These are phyloP conservation scores for Sebastolobus alascanus DNA, from an alignment of 2,797 vertebrate species.

Conservation along the genomic window DNA sequence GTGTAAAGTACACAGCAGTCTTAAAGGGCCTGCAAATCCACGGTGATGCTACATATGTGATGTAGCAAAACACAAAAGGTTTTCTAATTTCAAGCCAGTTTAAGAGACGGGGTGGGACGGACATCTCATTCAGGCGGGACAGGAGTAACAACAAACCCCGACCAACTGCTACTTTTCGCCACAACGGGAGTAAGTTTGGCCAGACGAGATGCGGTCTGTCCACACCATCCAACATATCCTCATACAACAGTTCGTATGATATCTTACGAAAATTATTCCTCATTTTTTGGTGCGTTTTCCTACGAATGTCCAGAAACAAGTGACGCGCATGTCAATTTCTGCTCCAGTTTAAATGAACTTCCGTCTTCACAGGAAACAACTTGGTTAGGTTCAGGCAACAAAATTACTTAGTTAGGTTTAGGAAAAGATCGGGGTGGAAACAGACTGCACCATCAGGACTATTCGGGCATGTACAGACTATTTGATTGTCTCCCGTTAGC, in stretches of 20 bases:
- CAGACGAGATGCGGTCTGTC: background rate
- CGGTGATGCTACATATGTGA: background rate
- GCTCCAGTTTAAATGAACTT: too few species aligned
- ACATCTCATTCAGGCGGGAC: background rate
- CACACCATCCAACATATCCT: background rate
- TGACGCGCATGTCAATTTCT: too few species aligned
- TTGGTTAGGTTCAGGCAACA: too few species aligned
- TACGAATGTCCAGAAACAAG: fast-evolving
- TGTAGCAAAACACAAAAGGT: background rate
- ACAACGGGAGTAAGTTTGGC: fast-evolving
- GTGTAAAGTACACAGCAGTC: background rate
- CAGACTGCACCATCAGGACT: background rate
- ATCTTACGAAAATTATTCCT: too few species aligned
- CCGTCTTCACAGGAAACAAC: too few species aligned
- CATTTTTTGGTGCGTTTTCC: too few species aligned
- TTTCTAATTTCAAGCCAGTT: background rate
- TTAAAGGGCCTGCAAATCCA: background rate
- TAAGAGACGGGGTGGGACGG: background rate
- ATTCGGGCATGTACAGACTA: background rate
- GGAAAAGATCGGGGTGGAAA: too few species aligned
- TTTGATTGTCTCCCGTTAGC: background rate
- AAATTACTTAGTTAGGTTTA: too few species aligned
- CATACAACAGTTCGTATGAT: fast-evolving
- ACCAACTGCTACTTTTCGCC: background rate
- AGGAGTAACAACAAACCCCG: background rate